These are phyloP conservation scores for Drosophila lacteicornis DNA, from an alignment of 1,140 invertebrate species.

Conservation along the genomic window DNA sequence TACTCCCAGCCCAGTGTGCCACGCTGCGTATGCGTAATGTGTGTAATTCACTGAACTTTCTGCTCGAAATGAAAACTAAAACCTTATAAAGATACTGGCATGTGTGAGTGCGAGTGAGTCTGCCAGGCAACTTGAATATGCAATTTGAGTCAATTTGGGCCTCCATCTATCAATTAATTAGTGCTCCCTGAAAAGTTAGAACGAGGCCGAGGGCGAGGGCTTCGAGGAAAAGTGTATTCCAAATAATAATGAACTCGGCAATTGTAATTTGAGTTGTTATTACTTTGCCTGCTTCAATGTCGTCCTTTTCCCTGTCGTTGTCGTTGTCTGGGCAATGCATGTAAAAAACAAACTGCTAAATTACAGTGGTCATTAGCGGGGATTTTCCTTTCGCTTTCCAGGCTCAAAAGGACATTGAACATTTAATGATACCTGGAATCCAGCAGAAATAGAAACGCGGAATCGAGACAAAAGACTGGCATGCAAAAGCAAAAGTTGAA, in stretches of 20 bases:
- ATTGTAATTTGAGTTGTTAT: slow-evolving; percentile 45
- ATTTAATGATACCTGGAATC: slow-evolving; percentile 39
- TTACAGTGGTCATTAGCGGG: slow-evolving; percentile 40
- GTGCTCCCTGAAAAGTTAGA: slow-evolving; percentile 52
- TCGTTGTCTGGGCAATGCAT: slow-evolving; percentile 35
- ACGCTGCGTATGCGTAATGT: slow-evolving; percentile 58
- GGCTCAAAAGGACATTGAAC: slow-evolving; percentile 23
- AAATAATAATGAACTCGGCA: slow-evolving; percentile 25
- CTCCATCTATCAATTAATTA: slow-evolving; percentile 73
- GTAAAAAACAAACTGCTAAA: slow-evolving; percentile 13
- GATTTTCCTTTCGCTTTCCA: slow-evolving; percentile 7
- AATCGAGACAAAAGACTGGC: not conserved
- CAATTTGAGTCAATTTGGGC: slow-evolving; percentile 61
- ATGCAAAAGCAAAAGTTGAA: not conserved
- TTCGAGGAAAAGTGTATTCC: slow-evolving; percentile 2
- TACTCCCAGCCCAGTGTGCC: not conserved
- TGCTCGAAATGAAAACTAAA: slow-evolving; percentile 51
- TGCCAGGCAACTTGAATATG: slow-evolving; percentile 45
- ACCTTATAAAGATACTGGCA: slow-evolving; percentile 1
- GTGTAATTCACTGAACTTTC: slow-evolving; percentile 64
- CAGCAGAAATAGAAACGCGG: slow-evolving; percentile 1
- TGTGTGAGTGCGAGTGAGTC: not conserved
- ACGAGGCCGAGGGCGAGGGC: not conserved
- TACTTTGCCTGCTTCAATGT: slow-evolving; percentile 5
- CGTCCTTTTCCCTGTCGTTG: not conserved